phyloP scores from a whole-genome alignment of 2,797 vertebrate species.

The Anas bahamensis region DNA sequence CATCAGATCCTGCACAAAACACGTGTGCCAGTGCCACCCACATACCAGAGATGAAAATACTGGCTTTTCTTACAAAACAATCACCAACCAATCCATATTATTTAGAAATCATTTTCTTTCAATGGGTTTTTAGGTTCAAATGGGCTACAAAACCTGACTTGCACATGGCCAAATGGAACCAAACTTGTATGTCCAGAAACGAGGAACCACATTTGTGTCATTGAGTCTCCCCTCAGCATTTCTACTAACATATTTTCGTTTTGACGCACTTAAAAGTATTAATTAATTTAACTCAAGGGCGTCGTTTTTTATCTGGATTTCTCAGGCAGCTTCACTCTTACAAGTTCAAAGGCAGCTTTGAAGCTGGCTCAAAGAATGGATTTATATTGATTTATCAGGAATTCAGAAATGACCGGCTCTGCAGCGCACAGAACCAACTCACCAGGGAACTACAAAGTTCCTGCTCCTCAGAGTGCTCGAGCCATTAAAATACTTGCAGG shows the following conservation, averaged over 20 bases:
- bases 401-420: not conserved
- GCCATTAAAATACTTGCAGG: not conserved
- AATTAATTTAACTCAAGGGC: slow-evolving; percentile 51
- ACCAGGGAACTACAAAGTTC: not conserved
- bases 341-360: slow-evolving; percentile 65
- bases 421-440: not conserved
- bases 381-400: slow-evolving; percentile 40
- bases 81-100: not conserved
- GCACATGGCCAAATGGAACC: not conserved
- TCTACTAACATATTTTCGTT: not conserved
- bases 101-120: not conserved
- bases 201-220: not conserved
- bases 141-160: not conserved
- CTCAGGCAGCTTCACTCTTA: slow-evolving; percentile 26
- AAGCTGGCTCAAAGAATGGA: slow-evolving; percentile 44
- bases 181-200: not conserved
- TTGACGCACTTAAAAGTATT: slow-evolving; percentile 19
- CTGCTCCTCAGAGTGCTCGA: not conserved
- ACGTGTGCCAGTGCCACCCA: not conserved
- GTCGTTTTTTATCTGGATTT: slow-evolving; percentile 43
- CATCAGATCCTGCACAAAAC: not conserved
- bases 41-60: not conserved
- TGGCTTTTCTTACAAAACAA: not conserved
- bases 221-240: not conserved
- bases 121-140: not conserved